Conservation (phyloP, 2,113 vertebrate genomes). For the Hassar affinis region DNA sequence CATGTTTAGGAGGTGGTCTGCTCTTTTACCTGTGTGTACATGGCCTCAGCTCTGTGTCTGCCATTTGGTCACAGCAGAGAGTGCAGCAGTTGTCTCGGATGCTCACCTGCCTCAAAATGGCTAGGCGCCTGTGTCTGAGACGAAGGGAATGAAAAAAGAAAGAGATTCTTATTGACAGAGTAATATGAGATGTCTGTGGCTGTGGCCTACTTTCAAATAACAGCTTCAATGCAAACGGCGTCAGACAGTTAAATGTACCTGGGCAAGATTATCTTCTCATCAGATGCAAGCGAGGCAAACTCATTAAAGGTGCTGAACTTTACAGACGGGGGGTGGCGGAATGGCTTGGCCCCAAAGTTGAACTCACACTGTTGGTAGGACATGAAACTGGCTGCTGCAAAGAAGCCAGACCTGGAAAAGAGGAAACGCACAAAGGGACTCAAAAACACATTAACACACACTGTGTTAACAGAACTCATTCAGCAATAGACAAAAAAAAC, state of each 20-base stretch:
- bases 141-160: neutral
- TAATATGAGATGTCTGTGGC: neutral
- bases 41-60: constrained; percentile 93
- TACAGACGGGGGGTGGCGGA: constrained; percentile 88
- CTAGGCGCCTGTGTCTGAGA: constrained; percentile 88
- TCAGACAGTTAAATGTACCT: constrained; percentile 67
- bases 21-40: constrained; percentile 91
- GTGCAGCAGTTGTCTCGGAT: constrained; percentile 98
- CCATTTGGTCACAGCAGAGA: constrained; percentile 94
- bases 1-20: no score
- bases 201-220: neutral
- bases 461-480: neutral
- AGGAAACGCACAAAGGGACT: neutral
- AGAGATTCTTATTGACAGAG: neutral
- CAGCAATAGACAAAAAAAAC: neutral
- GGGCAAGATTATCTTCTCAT: constrained; percentile 97
- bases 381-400: constrained; percentile 99
- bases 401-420: constrained; percentile 88
- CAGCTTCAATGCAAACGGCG: neutral
- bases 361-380: constrained; percentile 99
- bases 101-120: constrained; percentile 95
- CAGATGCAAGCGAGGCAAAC: constrained; percentile 87
- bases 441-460: neutral
- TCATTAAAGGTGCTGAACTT: constrained; percentile 99
- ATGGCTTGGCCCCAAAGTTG: constrained; percentile 97